A percentile compares a stretch with the other conserved stretches of the same genome.
Evolutionary conservation across 2,113 vertebrate genomes (phyloP).

Genomic region (Rhinolophus ferrumequinum): DNA sequence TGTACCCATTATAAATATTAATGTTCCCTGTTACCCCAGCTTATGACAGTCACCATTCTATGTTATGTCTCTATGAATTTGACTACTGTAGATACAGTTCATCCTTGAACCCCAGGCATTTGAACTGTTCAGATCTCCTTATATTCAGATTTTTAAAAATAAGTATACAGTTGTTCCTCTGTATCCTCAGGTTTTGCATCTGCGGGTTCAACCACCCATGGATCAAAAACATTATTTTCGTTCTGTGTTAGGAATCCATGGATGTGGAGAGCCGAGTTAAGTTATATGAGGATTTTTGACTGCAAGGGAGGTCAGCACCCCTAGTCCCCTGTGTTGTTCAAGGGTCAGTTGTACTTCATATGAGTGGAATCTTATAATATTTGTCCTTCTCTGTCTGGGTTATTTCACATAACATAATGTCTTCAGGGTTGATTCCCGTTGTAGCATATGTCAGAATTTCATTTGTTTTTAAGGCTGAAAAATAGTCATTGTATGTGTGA

Average conservation of each 20-base stretch:
- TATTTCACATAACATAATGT: background rate
- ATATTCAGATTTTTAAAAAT: background rate
- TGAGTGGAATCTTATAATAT: background rate
- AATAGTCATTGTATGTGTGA: background rate
- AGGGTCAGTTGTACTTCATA: background rate
- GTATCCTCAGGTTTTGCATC: background rate
- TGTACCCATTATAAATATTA: background rate
- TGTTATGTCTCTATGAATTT: background rate
- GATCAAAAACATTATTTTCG: no score
- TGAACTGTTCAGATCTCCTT: background rate
- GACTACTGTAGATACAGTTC: background rate
- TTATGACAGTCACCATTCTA: background rate
- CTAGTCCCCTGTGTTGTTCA: no score
- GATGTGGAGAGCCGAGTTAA: no score
- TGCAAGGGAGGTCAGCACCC: no score
- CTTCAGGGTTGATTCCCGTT: background rate
- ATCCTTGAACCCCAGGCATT: background rate
- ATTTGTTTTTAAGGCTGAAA: background rate
- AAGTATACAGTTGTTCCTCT: background rate
- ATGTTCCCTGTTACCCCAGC: rapidly evolving
- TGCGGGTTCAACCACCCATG: background rate
- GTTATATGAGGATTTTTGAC: no score
- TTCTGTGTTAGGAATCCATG: no score
- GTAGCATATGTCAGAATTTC: background rate
- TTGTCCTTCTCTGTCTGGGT: no score